phyloP scores from a whole-genome alignment of 2,888 invertebrate species.

The Scelioninae gen. 2 region DNA sequence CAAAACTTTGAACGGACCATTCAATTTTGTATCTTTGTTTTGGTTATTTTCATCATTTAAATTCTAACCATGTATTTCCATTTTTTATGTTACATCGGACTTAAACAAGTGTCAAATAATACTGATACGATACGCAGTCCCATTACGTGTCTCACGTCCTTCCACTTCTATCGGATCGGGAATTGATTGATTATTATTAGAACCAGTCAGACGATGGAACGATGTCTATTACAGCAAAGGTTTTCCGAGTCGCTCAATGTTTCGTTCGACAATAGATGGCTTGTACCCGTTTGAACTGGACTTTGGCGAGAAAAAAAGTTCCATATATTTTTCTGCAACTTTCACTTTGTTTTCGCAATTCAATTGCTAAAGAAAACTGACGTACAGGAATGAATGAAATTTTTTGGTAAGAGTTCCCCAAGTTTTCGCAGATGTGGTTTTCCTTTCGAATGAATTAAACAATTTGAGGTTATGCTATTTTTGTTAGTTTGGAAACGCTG shows the following conservation, averaged over 20 bases:
- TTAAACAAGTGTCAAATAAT: conserved; percentile 23
- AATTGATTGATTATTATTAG: conserved; percentile 53
- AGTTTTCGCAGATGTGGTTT: neutral
- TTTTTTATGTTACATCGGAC: conserved; percentile 6
- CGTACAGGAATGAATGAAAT: too few species aligned
- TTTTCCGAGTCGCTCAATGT: conserved; percentile 19
- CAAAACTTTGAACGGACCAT: too few species aligned
- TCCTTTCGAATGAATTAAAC: too few species aligned
- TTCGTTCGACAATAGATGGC: conserved; percentile 8
- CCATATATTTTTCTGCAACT: conserved; percentile 16
- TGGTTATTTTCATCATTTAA: too few species aligned
- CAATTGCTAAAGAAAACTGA: conserved; percentile 15
- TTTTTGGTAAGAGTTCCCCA: conserved; percentile 1
- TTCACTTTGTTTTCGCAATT: conserved; percentile 11
- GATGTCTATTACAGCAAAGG: conserved; percentile 21
- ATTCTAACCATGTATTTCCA: neutral
- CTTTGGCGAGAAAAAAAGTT: conserved; percentile 4
- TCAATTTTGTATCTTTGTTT: neutral
- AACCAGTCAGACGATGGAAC: conserved; percentile 19
- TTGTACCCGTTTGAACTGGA: neutral
- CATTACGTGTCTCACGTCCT: conserved; percentile 21
- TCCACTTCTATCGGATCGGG: conserved; percentile 6
- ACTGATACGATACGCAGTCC: neutral
- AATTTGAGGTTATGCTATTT: too few species aligned
- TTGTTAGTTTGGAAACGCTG: too few species aligned